Evolutionary conservation across 1,140 invertebrate species (phyloP), one percentile per base, ranked within the genome.

Genomic region (Hylaeus anthracinus): DNA sequence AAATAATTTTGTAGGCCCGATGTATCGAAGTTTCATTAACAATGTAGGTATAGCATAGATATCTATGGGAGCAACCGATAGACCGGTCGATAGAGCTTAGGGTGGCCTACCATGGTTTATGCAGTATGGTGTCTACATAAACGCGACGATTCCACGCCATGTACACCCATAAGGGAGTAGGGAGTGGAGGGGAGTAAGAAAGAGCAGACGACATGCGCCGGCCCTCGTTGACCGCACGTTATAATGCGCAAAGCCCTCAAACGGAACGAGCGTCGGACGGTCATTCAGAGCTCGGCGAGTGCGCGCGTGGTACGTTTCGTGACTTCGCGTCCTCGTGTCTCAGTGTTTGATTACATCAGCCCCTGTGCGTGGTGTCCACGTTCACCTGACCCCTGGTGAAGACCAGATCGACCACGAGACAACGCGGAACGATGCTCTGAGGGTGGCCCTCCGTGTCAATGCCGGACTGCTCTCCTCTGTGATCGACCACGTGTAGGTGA

Each of bases 261-360:
- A 61, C 84, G 64, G 72, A 65, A 63, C 61, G 55, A 53, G 53
- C 80, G 70, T 66, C 15, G 12, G 48, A 76, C 83, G 56, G 70
- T 88, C 89, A 88, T 88, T 90, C 88, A 85, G 83, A 86, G 86
- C 86, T 81, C 86, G 88, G 86, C 87, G 84, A 88, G 66, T 88
- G 86, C 81, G 82, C 74, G 75, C 79, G 81, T 72, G 77, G 87
- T 81, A 60, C 76, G 81, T 74, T 70, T 85, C 75, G 86, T 81
- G 85, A 65, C 83, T 84, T 79, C 78, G 77, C 82, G 81, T 81
- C 77, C 80, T 74, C 71, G 82, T 69, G 84, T 60, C 51, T 67
- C 15, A 9, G 64, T 79, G 41, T 61, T 56, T 41, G 55, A 48
- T 26, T 53, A 5, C 37, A 67, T 56, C 37, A 51, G 53, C 15